phyloP scores from a whole-genome alignment of 2,113 vertebrate species.

The Chrysochloris asiatica region DNA sequence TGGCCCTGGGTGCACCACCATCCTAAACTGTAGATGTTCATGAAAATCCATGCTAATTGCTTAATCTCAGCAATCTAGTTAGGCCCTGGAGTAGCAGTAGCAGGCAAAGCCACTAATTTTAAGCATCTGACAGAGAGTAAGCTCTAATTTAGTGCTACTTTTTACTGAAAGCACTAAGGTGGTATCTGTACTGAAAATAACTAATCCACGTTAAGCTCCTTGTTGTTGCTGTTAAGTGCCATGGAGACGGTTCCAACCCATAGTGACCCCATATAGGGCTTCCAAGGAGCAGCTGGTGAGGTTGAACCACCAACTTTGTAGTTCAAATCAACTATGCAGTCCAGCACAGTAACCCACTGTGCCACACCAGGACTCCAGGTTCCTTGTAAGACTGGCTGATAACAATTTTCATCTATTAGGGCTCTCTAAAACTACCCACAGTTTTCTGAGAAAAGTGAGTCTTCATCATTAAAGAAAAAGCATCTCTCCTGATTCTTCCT shows the following conservation, averaged over 20 bases:
- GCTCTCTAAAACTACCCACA: background rate
- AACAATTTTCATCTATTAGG: background rate
- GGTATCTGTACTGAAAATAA: background rate
- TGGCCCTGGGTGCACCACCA: background rate
- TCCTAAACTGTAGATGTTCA: background rate
- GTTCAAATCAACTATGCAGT: no score
- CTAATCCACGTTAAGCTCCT: background rate
- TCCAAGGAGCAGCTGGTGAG: no score
- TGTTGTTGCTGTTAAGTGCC: no score
- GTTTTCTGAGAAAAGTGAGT: background rate
- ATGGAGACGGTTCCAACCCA: no score
- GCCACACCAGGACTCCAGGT: no score
- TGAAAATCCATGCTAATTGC: background rate
- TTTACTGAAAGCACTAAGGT: background rate
- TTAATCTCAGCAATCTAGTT: background rate
- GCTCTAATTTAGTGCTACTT: background rate
- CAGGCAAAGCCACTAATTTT: background rate
- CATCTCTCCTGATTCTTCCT: background rate
- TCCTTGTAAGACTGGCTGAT: background rate
- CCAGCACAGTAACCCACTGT: no score
- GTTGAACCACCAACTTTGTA: no score
- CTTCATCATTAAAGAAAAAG: background rate
- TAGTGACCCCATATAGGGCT: no score
- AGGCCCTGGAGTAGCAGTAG: background rate
- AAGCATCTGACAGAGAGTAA: background rate